These are phyloP conservation scores for Chunga burmeisteri DNA, from an alignment of 2,113 vertebrate species.

Conservation along the genomic window DNA sequence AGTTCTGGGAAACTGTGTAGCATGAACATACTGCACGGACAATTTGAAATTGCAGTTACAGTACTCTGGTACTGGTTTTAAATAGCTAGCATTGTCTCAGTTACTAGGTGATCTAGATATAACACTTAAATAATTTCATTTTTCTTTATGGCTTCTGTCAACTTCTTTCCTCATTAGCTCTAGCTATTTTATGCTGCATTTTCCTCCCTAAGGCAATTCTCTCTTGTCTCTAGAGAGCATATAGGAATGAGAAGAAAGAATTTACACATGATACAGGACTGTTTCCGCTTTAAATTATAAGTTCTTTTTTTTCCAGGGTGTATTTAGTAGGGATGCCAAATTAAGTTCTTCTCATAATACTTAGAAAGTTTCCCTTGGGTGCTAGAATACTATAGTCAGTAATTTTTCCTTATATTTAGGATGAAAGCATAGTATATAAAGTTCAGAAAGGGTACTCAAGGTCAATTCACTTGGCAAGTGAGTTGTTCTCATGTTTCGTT, in stretches of 20 bases:
- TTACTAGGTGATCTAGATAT: not conserved
- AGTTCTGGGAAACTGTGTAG: not conserved
- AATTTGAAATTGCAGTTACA: not conserved
- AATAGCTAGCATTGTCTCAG: not conserved
- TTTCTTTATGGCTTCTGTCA: conserved; percentile 12
- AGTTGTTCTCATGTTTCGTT: not conserved
- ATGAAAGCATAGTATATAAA: not conserved
- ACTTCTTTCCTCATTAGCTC: not conserved
- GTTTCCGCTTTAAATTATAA: not conserved
- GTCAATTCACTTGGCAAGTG: not conserved
- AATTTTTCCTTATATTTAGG: not conserved
- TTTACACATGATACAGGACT: not conserved
- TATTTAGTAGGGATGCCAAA: not conserved
- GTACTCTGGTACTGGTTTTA: not conserved
- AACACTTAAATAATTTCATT: not conserved
- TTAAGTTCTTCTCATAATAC: not conserved
- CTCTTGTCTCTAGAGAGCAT: not conserved
- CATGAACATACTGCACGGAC: not conserved
- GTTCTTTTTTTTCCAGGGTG: not conserved
- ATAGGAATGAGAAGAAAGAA: not conserved
- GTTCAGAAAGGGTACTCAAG: not conserved
- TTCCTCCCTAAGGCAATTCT: not conserved
- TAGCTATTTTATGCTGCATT: not conserved
- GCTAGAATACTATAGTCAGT: not conserved
- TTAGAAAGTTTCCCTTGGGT: not conserved